Base-by-base conservation (phyloP, 2,113 vertebrate species). In the Salvelinus sp. region DNA sequence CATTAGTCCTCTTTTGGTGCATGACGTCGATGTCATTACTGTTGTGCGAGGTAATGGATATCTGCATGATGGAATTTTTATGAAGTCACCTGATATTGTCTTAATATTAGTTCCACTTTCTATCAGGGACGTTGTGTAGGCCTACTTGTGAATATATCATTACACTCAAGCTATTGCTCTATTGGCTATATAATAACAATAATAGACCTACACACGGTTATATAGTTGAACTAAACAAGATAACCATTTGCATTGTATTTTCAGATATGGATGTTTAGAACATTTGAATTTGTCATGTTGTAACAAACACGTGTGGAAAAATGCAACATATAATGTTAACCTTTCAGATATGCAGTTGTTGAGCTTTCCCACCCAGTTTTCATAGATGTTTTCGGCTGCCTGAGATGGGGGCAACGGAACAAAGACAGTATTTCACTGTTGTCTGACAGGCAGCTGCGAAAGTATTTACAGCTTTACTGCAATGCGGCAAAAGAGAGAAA, bases 401-500 rank as follows among this genome's bases (percentile, higher is more conserved):
- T 88, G 84, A 90, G 88, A 87, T 75, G 88, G 79, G 90, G 82
- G 83, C 85, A 85, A 86, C 76, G 77, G 93, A 96, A 98, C 97
- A 99, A 99, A 99, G 97, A 96, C 96, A 96, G 96, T 98, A 98
- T 98, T 99, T 98, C 96, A 98, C 94, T 89, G 93, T 73, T 81
- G 89, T 87, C 94, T 97, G 97, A 96, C 97, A 98, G 96, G 95
- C 97, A 97, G 96, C 96, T 97, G 97, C 95, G 95, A 96, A 97
- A 97, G 95, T 97, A 98, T 99, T 99, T 99, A 99, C 95, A 93
- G 93, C 96, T 93, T 95, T 88, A 93, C 96, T 96, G 97, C 96
- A 98, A 93, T 97, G 97, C 97, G 96, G 94, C 95, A 94, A 92
- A 90, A 91, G 90, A 91, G 88, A 44, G 66, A 38, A 33, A 87